Base-by-base conservation (phyloP, 2,113 vertebrate species). In the Penelope pileata region DNA sequence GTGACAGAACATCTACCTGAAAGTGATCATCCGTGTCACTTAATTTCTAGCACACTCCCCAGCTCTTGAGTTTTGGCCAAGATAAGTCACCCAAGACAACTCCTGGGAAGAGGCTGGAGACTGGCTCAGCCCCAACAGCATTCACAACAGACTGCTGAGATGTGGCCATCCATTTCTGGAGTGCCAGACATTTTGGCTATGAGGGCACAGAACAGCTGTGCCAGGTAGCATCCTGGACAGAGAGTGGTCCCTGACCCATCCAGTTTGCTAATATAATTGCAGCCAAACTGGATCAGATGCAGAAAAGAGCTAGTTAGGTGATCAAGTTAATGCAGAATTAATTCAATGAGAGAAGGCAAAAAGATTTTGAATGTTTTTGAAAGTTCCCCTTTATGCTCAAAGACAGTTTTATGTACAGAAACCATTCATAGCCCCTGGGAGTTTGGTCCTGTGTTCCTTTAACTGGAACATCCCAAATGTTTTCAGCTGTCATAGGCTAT, bases 401-500 rank as follows among this genome's bases (percentile, higher is more conserved):
- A 47, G 43, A 58, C 32, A 74, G 32, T 34, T 94, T 91, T 79
- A 60, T 56, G 26, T 30, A 74, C 63, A 81, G 48, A 77, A 86
- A 54, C 23, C 54, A 13, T 60, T 66, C 73, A 38, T 19, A 56
- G 66, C 29, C 62, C 5, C 58, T 72, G 56, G 62, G 58, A 94
- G 70, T 75, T 75, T 81, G 43, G 36, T 59, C 32, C 72, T 91
- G 45, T 32, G 22, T 67, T 90, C 68, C 50, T 87, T 83, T 91
- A 93, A 81, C 56, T 79, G 76, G 73, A 91, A 50, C 48, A 88
- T 93, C 60, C 58, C 51, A 75, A 87, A 83, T 78, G 38, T 90
- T 86, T 91, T 95, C 88, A 90, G n/a, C 53, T 94, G 82, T 93
- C 83, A 84, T 43, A 83, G 59, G 48, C 74, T 85, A 82, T 19